Evolutionary conservation across 2,888 invertebrate genomes (phyloP).

Genomic region (Cerastis leucographa): DNA sequence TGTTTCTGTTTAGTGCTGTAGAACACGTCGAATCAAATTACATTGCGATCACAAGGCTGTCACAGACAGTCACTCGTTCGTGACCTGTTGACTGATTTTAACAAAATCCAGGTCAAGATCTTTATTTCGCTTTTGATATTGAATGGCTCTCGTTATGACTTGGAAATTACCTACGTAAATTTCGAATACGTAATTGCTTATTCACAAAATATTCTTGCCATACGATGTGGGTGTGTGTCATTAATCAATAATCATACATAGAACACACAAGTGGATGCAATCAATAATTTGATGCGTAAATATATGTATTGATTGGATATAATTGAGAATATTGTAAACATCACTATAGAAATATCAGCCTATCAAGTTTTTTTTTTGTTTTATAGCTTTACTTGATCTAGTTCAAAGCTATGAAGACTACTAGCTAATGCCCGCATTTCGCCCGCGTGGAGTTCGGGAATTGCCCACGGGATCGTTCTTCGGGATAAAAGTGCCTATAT

Average conservation of each 20-base stretch:
- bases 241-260: constrained; percentile 12
- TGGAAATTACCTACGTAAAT: constrained; percentile 61
- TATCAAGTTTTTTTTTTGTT: no score
- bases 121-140: constrained; percentile 85
- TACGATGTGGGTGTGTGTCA: constrained; percentile 15
- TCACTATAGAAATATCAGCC: background rate
- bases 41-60: constrained; percentile 85
- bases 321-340: background rate
- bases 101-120: constrained; percentile 88
- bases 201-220: constrained; percentile 44
- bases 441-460: background rate
- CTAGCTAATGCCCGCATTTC: background rate
- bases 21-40: constrained; percentile 81
- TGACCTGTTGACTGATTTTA: constrained; percentile 89
- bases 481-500: background rate
- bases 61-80: constrained; percentile 88
- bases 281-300: background rate
- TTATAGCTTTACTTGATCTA: background rate
- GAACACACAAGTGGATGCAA: constrained; percentile 32
- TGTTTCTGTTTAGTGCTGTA: constrained; percentile 77
- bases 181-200: constrained; percentile 55
- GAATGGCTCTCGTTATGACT: constrained; percentile 75
- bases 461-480: background rate
- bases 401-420: background rate
- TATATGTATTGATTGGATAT: background rate